Conservation (phyloP, 2,113 vertebrate genomes). For the Protomyctophum bolini region DNA sequence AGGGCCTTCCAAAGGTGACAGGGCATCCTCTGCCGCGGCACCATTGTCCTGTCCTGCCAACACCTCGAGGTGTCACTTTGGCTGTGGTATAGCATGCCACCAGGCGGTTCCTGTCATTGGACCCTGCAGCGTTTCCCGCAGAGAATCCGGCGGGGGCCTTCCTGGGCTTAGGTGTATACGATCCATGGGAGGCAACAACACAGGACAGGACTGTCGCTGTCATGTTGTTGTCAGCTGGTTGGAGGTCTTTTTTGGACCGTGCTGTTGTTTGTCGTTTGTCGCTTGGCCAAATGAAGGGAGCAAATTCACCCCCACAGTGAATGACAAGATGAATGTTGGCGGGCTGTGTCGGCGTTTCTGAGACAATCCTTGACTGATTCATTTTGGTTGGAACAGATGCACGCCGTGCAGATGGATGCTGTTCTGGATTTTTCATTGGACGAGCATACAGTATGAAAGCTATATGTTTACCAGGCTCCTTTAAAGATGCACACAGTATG, state of each 20-base stretch:
- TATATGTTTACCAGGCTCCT: no score
- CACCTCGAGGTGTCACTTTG: neutral
- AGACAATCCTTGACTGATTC: conserved; percentile 41
- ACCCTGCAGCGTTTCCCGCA: neutral
- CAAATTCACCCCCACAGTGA: conserved; percentile 32
- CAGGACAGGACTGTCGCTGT: conserved; percentile 12
- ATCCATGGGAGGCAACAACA: conserved; percentile 15
- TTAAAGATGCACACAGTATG: no score
- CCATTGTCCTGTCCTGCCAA: neutral
- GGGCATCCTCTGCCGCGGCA: neutral
- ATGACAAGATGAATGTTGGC: conserved; percentile 24
- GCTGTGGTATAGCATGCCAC: neutral
- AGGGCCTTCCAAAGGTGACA: no score
- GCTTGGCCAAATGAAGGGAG: conserved; percentile 35
- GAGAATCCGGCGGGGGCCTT: neutral
- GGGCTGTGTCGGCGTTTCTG: conserved; percentile 35
- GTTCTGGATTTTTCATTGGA: conserved; percentile 56
- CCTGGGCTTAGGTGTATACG: no score
- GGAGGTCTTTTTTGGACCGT: neutral
- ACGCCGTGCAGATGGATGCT: conserved; percentile 62
- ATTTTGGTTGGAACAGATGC: conserved; percentile 60
- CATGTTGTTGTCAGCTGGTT: conserved; percentile 13
- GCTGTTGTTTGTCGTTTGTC: conserved; percentile 1
- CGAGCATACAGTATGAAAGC: conserved; percentile 21
- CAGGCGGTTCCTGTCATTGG: conserved; percentile 3